Evolutionary conservation across 2,888 invertebrate genomes (phyloP).

Genomic region (Bellardia pandia): DNA sequence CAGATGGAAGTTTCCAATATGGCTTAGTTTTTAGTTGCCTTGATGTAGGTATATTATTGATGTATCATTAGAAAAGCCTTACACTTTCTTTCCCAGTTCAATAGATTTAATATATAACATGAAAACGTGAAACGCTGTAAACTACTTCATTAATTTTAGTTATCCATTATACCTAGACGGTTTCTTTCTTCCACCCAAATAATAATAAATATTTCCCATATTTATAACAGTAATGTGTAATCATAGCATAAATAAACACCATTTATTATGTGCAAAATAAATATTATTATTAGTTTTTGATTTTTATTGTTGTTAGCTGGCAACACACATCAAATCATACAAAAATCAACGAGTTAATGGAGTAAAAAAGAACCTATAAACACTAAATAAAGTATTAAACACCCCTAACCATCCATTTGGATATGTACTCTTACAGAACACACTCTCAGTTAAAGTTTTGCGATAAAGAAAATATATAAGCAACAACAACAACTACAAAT

Average conservation of each 20-base stretch:
- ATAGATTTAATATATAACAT: too few species aligned
- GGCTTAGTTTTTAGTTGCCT: too few species aligned
- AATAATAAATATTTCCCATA: background rate
- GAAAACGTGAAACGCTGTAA: too few species aligned
- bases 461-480: slow-evolving; percentile 14
- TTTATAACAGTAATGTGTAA: background rate
- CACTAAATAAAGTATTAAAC: slow-evolving; percentile 1
- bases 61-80: too few species aligned
- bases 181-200: background rate
- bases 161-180: too few species aligned
- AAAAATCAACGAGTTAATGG: slow-evolving; percentile 44
- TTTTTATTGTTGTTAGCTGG: background rate
- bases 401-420: background rate
- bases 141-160: too few species aligned
- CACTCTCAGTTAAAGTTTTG: slow-evolving; percentile 1
- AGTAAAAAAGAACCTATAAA: slow-evolving; percentile 31
- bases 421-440: slow-evolving; percentile 6
- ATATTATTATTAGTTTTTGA: slow-evolving; percentile 1
- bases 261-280: background rate
- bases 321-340: background rate
- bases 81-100: too few species aligned
- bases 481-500: slow-evolving; percentile 2
- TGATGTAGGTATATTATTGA: too few species aligned
- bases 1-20: too few species aligned
- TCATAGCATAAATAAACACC: slow-evolving; percentile 4